Evolutionary conservation across 2,113 vertebrate genomes (phyloP).

Genomic region (Apteryx owenii): DNA sequence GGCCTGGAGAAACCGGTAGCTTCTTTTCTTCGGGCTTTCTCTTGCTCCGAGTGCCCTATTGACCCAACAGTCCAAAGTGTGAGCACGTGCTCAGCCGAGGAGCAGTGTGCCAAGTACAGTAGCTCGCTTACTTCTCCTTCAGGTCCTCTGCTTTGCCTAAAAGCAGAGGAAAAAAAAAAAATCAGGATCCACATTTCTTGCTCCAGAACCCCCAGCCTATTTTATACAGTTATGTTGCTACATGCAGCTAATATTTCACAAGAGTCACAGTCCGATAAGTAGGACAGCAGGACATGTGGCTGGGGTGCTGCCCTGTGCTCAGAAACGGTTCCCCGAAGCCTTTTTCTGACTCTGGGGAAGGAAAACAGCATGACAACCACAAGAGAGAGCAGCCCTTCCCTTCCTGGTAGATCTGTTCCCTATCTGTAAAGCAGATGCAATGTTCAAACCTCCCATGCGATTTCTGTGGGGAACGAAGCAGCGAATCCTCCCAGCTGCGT

Average conservation of each 20-base stretch:
- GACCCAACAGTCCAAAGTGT: background rate
- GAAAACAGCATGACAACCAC: background rate
- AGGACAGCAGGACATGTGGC: background rate
- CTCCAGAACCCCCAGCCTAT: background rate
- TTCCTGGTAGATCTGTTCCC: background rate
- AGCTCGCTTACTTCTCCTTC: slow-evolving; percentile 75
- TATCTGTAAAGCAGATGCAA: background rate
- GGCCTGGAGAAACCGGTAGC: background rate
- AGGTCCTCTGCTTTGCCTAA: slow-evolving; percentile 74
- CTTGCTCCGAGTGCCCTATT: background rate
- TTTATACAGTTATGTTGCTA: background rate
- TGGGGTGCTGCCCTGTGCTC: rapidly evolving
- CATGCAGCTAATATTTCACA: rapidly evolving
- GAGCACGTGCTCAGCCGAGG: background rate
- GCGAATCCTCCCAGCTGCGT: background rate
- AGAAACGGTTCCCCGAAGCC: background rate
- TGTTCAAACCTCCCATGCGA: background rate
- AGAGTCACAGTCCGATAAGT: rapidly evolving
- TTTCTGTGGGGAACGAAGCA: background rate
- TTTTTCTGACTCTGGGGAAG: background rate
- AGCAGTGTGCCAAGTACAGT: background rate
- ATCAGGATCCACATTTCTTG: background rate
- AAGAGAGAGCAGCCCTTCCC: background rate
- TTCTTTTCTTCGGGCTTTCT: background rate
- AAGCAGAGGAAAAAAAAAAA: background rate